Evolutionary conservation across 2,888 invertebrate genomes (phyloP), one percentile per base, ranked within the genome.

Genomic region (Punctoribates punctum): DNA sequence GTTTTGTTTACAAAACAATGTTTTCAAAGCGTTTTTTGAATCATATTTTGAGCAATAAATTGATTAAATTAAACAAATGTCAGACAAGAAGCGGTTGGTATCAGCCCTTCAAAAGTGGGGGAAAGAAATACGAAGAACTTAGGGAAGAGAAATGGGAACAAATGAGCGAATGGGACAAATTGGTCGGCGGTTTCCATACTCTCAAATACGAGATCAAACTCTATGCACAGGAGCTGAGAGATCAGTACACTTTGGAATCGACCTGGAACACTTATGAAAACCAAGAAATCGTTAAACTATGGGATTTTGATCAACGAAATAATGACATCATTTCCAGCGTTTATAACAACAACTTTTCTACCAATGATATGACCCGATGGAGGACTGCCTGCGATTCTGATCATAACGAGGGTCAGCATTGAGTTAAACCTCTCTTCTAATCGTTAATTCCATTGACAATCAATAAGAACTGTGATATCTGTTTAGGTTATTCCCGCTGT

Each of bases 181-280:
- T 67, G 1, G n/a, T 9, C 1, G 29, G 34, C 38, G 92, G 92
- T 0, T 84, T 89, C 17, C 87, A 87, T 78, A 88, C 89, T 80
- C 82, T 93, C 0, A 89, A 89, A 81, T 78, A 85, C 6, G 93
- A 93, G 85, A 85, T 90, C 0, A 84, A 85, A 62, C 80, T 92
- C 46, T 90, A 89, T 85, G 85, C 85, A 48, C 82, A 89, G 79
- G 93, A 93, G 86, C 82, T 89, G 0, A 88, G 87, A 80, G 90
- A 91, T 77, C 85, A 86, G 75, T 82, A 90, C 15, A 86, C 86
- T 80, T 85, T 85, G 60, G 91, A 92, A 84, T 89, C 89, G 2
- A 76, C 73, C 73, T 1, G 46, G 3, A 75, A 77, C 25, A 15
- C 9, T 0, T 75, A 77, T 76, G 79, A 77, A 11, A 78, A 79